phyloP scores from a whole-genome alignment of 2,888 invertebrate genomes.

The Sturmia bella region DNA sequence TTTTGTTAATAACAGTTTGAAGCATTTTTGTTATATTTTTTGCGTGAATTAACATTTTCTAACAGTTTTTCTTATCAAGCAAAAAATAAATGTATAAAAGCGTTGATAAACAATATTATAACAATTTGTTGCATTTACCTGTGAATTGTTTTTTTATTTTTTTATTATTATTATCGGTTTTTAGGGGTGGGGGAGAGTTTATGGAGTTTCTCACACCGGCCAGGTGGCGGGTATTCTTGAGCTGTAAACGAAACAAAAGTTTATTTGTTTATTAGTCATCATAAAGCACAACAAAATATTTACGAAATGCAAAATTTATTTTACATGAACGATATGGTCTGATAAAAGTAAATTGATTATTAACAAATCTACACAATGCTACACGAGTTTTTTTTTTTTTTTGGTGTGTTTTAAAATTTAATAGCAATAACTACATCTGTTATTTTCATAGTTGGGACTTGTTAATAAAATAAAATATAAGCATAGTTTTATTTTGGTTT shows the following conservation, averaged over 20 bases:
- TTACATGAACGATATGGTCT: slow-evolving; percentile 17
- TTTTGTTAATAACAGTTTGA: slow-evolving; percentile 45
- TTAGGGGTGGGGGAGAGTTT: background rate
- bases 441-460: too few relatives aligned
- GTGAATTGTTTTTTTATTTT: background rate
- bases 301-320: slow-evolving; percentile 4
- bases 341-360: slow-evolving; percentile 2
- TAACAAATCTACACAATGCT: background rate
- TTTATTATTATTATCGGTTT: background rate
- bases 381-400: too few relatives aligned
- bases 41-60: slow-evolving; percentile 57
- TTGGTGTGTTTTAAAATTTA: too few relatives aligned
- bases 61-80: slow-evolving; percentile 53
- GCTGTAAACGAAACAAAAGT: background rate
- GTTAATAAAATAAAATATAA: too few relatives aligned
- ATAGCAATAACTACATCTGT: too few relatives aligned
- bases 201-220: background rate
- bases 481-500: too few relatives aligned
- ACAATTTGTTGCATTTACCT: slow-evolving; percentile 38
- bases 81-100: slow-evolving; percentile 27
- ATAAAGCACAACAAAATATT: background rate
- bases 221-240: slow-evolving; percentile 7
- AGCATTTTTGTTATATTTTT: slow-evolving; percentile 47
- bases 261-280: slow-evolving; percentile 16
- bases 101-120: slow-evolving; percentile 63